Conservation (phyloP, 2,113 vertebrate species). For the Raja brachyura region DNA sequence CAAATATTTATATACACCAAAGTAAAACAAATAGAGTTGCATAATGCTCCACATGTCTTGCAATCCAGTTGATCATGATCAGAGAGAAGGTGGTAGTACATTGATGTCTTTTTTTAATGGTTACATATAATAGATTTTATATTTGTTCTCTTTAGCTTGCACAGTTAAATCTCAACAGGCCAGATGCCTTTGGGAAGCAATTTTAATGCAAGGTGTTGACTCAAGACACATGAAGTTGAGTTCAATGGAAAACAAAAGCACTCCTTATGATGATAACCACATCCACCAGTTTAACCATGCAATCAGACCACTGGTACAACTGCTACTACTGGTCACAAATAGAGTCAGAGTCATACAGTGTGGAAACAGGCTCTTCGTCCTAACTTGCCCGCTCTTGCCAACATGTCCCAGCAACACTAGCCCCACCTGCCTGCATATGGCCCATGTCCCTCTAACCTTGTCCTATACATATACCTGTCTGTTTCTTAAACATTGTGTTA, state of each 20-base stretch:
- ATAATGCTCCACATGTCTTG: neutral
- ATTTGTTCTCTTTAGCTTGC: neutral
- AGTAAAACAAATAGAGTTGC: neutral
- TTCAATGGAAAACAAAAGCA: neutral
- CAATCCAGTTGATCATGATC: neutral
- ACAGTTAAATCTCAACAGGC: neutral
- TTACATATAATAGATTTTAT: neutral
- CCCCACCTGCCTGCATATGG: no score
- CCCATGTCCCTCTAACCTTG: no score
- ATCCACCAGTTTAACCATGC: neutral
- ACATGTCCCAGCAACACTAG: no score
- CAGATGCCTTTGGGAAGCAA: neutral
- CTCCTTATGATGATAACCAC: no score
- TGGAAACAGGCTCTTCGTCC: no score
- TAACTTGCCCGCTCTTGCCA: no score
- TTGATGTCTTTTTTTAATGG: neutral
- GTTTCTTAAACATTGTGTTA: no score
- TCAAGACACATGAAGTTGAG: neutral
- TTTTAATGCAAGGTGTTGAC: neutral
- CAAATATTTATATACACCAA: slow-evolving; percentile 12
- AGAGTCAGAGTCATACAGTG: no score
- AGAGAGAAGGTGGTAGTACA: neutral
- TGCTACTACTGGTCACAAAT: neutral
- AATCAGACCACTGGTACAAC: no score
- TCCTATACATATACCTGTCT: no score